Evolutionary conservation across 2,888 invertebrate species (phyloP), one percentile per base, ranked within the genome.

Genomic region (Rhorus exstirpatorius): DNA sequence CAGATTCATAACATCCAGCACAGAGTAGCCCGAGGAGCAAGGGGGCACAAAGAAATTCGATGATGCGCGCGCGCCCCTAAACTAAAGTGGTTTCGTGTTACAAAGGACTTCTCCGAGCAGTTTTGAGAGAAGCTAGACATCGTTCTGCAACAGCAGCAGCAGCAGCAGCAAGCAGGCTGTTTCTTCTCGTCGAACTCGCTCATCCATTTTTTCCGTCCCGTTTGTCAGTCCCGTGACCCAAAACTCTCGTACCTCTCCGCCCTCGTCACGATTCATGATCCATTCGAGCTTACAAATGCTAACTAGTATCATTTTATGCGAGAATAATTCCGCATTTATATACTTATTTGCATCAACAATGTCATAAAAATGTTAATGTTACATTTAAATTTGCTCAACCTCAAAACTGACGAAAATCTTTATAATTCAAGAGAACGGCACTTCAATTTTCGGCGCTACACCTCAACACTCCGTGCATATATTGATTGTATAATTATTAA

Each of bases 1-100:
- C 17, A 60, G 46, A 67, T 67, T 67, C 46, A 67, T 53, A 44
- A 21, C 67, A 49, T 60, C 21, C 31, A 75, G 19, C 17, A 26
- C 46, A 6, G 41, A 72, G 71, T 55, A 75, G 71, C 75, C 44
- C 63, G 51, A 67, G 24, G 67, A 76, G 70, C 82, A 53, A 67
- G 70, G 24, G 55, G 46, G 58, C 51, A 60, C 58, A 71, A 60
- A 63, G 84, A 83, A 84, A 84, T 80, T 84, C 84, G 84, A 84
- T 83, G 84, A 83, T 83, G 75, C 75, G 79, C 75, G 74, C 77
- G 78, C 74, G 61, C 79, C 77, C 79, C 77, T 79, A 67, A 77
- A 75, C 79, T 82, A 82, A 84, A 83, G 80, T 72, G 84, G 83
- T 84, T 75, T 84, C 83, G 75, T 71, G 80, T 84, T 84, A 84